A percentile compares a stretch with the other conserved stretches of the same genome.
phyloP scores from a whole-genome alignment of 2,113 vertebrate genomes.

The Solenodon paradoxus region DNA sequence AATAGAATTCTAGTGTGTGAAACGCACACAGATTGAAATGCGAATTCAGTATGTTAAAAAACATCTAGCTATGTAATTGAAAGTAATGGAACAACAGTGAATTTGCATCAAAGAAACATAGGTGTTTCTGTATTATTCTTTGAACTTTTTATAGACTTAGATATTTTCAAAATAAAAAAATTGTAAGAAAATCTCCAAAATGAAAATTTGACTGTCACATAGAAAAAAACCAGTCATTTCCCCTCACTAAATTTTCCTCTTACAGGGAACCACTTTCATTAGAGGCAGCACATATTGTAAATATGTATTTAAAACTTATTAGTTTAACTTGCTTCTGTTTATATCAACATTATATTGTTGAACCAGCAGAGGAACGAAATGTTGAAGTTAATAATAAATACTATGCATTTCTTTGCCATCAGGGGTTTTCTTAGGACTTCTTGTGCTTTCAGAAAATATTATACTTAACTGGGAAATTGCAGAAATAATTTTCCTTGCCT shows the following conservation, averaged over 20 bases:
- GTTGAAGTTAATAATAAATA: slow-evolving; percentile 16
- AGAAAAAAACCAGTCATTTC: not conserved
- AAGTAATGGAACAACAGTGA: not conserved
- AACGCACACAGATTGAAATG: no score
- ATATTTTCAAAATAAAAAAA: slow-evolving; percentile 45
- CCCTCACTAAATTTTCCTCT: not conserved
- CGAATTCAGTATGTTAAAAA: no score
- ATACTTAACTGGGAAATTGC: not conserved
- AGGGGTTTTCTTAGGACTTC: not conserved
- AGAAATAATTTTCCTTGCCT: slow-evolving; percentile 15
- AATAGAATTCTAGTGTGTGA: no score
- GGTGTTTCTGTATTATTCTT: not conserved
- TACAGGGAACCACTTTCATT: not conserved
- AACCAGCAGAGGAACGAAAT: not conserved
- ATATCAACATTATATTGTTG: not conserved
- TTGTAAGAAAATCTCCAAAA: not conserved
- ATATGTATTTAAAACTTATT: not conserved
- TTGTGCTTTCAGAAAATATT: slow-evolving; percentile 14
- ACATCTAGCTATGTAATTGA: no score
- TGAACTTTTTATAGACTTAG: not conserved
- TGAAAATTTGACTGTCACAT: not conserved
- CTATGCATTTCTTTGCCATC: not conserved
- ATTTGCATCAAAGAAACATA: not conserved
- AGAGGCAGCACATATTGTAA: not conserved
- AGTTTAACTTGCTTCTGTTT: not conserved